Base-by-base conservation (phyloP, 2,113 vertebrate genomes). In the Sphaerodactylus townsendi region DNA sequence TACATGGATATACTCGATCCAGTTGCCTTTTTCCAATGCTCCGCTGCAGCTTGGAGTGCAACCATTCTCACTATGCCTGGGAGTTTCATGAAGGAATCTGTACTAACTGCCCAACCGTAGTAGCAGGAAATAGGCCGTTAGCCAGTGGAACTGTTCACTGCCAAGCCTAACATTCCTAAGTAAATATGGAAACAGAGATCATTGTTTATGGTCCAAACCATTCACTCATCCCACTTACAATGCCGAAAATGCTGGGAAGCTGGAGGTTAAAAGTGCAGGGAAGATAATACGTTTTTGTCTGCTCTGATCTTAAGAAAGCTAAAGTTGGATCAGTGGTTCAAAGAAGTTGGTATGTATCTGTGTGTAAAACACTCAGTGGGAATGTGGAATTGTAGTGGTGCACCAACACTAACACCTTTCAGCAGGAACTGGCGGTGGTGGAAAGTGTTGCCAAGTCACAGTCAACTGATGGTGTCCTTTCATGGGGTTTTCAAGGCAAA, bases 121-220 rank as follows among this genome's bases (percentile, higher is more conserved):
- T 86, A 81, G 83, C 90, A 93, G 96, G 94, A 96, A 95, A 94
- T 81, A 64, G 93, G 91, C 41, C 89, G 90, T 93, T 89, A 88
- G 82, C 91, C 88, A 69, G 92, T 96, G 95, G 94, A 95, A 96
- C 89, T 2, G 10, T 53, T 73, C 0, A 0, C 56, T 94, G 93
- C 95, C 95, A 96, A 96, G 90, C 66, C 72, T 84, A 96, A 94
- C 95, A 94, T 95, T 94, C 91, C 91, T 95, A 88, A 91, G 85
- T 90, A 93, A 93, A 91, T 89, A 89, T 92, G 88, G 90, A 93
- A 95, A 80, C 85, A 91, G 83, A 87, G 82, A 89, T 89, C 84
- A 87, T 92, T 96, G 93, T 96, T 95, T 94, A 87, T 77, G 77
- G 86, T 87, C 69, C 86, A 93, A n/a, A 85, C 64, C 86, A 59